Percentiles rank a stretch among this genome's conserved stretches.
phyloP scores from a whole-genome alignment of 2,888 invertebrate genomes.

The Pheosia tremula region DNA sequence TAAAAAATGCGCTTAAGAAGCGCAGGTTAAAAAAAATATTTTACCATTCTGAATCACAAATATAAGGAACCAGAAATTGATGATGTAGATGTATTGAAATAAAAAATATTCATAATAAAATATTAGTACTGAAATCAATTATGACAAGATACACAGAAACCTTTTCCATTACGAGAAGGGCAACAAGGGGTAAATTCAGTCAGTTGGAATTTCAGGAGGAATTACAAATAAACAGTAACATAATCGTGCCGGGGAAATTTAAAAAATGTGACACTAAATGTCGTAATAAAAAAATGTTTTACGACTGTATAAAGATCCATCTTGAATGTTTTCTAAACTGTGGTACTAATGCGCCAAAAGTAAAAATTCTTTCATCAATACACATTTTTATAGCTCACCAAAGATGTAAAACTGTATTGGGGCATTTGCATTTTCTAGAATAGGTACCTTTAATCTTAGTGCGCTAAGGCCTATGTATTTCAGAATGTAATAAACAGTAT shows the following conservation, averaged over 20 bases:
- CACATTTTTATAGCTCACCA: slow-evolving; percentile 21
- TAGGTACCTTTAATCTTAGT: slow-evolving; percentile 30
- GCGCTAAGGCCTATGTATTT: not conserved
- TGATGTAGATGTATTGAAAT: too few species aligned
- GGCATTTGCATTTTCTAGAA: slow-evolving; percentile 23
- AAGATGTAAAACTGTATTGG: slow-evolving; percentile 24
- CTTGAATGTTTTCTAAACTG: slow-evolving; percentile 15
- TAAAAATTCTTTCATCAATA: slow-evolving; percentile 31
- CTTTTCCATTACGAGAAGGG: too few species aligned
- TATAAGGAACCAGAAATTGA: too few species aligned
- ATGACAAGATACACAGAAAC: too few species aligned
- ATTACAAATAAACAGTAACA: not conserved
- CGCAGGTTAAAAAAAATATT: too few species aligned
- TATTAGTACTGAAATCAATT: too few species aligned
- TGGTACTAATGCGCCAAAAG: slow-evolving; percentile 14
- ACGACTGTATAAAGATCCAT: slow-evolving; percentile 15
- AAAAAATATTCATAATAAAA: too few species aligned
- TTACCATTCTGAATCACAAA: too few species aligned
- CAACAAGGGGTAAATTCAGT: too few species aligned
- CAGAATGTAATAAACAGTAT: not conserved
- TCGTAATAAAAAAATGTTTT: slow-evolving; percentile 25
- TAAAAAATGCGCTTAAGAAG: too few species aligned
- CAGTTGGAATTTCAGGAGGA: too few species aligned
- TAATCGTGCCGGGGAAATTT: not conserved
- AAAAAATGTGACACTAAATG: not conserved